Percentiles rank a stretch among this genome's conserved stretches.
Conservation (phyloP, 2,797 vertebrate species). For the Xenentodon cancila region DNA sequence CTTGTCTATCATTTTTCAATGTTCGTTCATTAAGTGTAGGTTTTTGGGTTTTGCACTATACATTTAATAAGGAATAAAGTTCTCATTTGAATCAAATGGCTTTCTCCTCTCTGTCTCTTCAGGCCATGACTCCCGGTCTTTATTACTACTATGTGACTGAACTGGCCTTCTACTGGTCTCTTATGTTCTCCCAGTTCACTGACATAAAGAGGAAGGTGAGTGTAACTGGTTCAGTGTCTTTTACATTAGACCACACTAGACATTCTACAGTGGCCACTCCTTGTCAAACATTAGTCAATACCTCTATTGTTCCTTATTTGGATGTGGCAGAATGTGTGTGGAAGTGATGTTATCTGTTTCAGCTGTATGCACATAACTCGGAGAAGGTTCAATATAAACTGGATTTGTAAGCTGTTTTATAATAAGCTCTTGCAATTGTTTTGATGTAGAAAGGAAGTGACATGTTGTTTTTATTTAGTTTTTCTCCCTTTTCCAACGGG, state of each 20-base stretch:
- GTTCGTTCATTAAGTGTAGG: neutral
- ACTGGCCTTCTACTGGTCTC: conserved; percentile 96
- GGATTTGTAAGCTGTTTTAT: conserved; percentile 1
- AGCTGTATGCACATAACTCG: neutral
- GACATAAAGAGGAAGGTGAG: conserved; percentile 98
- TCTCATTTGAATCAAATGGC: neutral
- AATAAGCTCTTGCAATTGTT: neutral
- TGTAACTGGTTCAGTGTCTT: neutral
- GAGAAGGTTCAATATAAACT: neutral
- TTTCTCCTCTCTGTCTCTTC: conserved; percentile 17
- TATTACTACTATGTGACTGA: conserved; percentile 93
- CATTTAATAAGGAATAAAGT: neutral
- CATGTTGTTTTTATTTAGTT: conserved; percentile 22
- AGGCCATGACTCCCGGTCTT: conserved; percentile 90
- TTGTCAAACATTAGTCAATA: conserved; percentile 25
- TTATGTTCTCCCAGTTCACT: conserved; percentile 98
- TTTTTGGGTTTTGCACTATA: neutral
- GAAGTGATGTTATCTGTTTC: conserved; percentile 8
- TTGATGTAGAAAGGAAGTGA: conserved; percentile 36
- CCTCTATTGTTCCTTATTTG: conserved; percentile 47
- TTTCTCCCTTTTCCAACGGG: neutral
- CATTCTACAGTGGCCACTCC: conserved; percentile 15
- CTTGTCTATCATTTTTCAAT: neutral
- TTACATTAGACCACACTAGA: conserved; percentile 5
- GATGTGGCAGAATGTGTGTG: neutral